Percentiles rank a stretch among this genome's conserved stretches.
phyloP scores from a whole-genome alignment of 2,888 invertebrate species.

The Trichacis sp. region DNA sequence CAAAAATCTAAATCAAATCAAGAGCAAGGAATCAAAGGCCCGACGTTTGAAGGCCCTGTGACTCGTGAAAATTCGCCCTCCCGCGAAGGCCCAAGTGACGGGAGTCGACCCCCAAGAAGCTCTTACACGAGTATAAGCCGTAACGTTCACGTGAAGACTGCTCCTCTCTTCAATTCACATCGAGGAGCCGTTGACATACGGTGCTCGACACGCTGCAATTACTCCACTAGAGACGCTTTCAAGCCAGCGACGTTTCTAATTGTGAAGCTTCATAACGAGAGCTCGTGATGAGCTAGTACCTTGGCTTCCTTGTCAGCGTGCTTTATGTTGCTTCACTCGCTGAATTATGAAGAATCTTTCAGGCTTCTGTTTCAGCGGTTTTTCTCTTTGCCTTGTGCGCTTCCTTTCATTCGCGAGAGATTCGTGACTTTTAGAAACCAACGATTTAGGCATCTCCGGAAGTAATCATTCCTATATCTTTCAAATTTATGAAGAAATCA shows the following conservation, averaged over 20 bases:
- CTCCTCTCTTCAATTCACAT: constrained; percentile 35
- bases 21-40: too few species aligned
- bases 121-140: not conserved
- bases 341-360: not conserved
- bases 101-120: constrained; percentile 4
- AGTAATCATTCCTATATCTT: too few species aligned
- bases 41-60: too few species aligned
- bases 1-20: too few species aligned
- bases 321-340: not conserved
- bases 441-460: too few species aligned
- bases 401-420: not conserved
- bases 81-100: constrained; percentile 2
- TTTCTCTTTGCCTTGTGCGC: not conserved
- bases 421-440: too few species aligned
- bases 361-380: not conserved
- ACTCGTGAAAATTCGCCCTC: not conserved
- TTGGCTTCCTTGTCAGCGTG: constrained; percentile 6
- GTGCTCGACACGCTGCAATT: constrained; percentile 34
- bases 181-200: constrained; percentile 36
- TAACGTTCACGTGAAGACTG: constrained; percentile 19
- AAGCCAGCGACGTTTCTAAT: constrained; percentile 24
- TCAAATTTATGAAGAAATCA: too few species aligned
- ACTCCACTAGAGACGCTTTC: constrained; percentile 19
- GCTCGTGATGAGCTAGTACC: not conserved
- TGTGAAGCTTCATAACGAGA: constrained; percentile 13